A percentile compares a stretch with the other conserved stretches of the same genome.
Evolutionary conservation across 2,888 invertebrate species (phyloP).

Genomic region (Tortricodes alternella): DNA sequence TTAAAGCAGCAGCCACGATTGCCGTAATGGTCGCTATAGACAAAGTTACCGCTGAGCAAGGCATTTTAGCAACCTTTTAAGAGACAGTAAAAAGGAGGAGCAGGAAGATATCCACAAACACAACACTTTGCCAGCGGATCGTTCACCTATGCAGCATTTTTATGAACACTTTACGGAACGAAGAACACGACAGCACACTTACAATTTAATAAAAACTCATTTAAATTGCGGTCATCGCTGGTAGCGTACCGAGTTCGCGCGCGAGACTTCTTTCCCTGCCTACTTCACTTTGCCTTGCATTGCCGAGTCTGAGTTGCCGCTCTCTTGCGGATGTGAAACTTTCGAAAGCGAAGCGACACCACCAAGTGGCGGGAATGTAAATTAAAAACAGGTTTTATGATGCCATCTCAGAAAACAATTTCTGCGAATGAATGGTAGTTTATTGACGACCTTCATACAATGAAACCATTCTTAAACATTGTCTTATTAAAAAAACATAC

Average conservation of each 20-base stretch:
- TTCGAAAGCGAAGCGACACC: constrained; percentile 78
- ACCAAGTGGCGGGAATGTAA: constrained; percentile 79
- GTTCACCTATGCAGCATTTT: constrained; percentile 82
- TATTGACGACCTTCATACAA: no score
- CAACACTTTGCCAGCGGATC: constrained; percentile 65
- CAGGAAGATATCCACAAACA: constrained; percentile 68
- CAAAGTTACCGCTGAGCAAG: constrained; percentile 96
- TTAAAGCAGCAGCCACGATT: constrained; percentile 95
- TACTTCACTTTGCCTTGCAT: constrained; percentile 65
- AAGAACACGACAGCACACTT: constrained; percentile 79
- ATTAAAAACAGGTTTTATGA: constrained; percentile 67
- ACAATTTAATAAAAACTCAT: constrained; percentile 75
- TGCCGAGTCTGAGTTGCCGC: constrained; percentile 62
- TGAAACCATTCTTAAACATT: no score
- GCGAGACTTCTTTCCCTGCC: constrained; percentile 77
- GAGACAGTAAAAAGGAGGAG: constrained; percentile 58
- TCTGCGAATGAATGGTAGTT: constrained; percentile 17
- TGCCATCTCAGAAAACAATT: constrained; percentile 3
- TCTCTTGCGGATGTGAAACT: constrained; percentile 83
- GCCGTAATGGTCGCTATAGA: constrained; percentile 98
- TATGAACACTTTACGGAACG: constrained; percentile 73
- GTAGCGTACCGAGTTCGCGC: constrained; percentile 79
- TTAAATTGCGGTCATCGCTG: constrained; percentile 81
- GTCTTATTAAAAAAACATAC: no score
- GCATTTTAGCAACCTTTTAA: constrained; percentile 86